Evolutionary conservation across 2,888 invertebrate genomes (phyloP).

Genomic region (Corythucha ciliata): DNA sequence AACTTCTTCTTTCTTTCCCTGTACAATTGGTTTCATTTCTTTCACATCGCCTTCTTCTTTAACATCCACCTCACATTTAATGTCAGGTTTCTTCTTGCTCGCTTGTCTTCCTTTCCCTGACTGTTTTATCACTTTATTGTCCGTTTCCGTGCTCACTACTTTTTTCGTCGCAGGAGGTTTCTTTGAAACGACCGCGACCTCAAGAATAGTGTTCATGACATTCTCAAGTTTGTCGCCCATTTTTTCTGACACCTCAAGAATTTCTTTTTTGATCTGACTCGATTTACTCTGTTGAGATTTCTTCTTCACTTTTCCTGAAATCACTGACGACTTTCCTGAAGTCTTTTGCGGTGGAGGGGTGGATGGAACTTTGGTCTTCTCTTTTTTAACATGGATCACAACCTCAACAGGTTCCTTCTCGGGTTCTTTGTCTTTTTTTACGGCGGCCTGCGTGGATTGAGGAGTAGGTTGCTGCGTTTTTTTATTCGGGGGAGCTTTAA

Average conservation of each 20-base stretch:
- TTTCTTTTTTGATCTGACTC: slow-evolving; percentile 20
- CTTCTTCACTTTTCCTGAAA: slow-evolving; percentile 26
- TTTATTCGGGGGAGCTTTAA: slow-evolving; percentile 5
- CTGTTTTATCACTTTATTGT: slow-evolving; percentile 25
- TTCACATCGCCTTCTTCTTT: slow-evolving; percentile 17
- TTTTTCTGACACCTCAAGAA: slow-evolving; percentile 25
- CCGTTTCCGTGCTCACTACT: slow-evolving; percentile 25
- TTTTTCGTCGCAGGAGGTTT: slow-evolving; percentile 19
- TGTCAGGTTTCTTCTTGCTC: slow-evolving; percentile 6
- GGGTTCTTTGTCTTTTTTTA: slow-evolving; percentile 1
- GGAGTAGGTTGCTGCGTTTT: background rate
- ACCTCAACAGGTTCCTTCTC: slow-evolving; percentile 27
- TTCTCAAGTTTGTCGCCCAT: slow-evolving; percentile 25
- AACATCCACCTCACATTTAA: slow-evolving; percentile 12
- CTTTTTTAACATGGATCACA: slow-evolving; percentile 27
- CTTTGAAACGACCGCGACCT: slow-evolving; percentile 27
- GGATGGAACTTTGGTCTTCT: too few relatives aligned
- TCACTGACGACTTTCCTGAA: slow-evolving; percentile 21
- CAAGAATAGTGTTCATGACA: slow-evolving; percentile 28
- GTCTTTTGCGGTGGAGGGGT: slow-evolving; percentile 11
- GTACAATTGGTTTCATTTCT: slow-evolving; percentile 19
- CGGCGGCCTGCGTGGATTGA: too few relatives aligned
- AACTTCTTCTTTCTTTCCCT: slow-evolving; percentile 21
- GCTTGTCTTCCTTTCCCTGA: slow-evolving; percentile 25
- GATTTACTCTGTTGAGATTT: slow-evolving; percentile 13